Evolutionary conservation across 1,140 invertebrate species (phyloP), one percentile per base, ranked within the genome.

Genomic region (Halictus rubicundus): DNA sequence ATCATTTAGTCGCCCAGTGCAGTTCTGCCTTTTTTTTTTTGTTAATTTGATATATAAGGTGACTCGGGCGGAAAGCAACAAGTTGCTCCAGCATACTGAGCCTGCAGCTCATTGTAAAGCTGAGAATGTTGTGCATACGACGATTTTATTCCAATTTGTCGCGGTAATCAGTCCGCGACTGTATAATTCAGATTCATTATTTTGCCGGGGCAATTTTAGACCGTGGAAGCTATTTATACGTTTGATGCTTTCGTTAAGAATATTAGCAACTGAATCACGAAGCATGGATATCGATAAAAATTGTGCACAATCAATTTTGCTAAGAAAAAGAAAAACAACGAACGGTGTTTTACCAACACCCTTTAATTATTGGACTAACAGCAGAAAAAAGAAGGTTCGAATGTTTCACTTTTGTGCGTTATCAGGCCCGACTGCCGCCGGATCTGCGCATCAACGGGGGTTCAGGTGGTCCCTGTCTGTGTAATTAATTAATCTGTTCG

Each of bases 401-500:
- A 46, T 46, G 10, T 46, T 37, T 61, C 16, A 2, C 8, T 37
- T 37, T 8, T 6, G 25, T 49, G 7, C 37, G 32, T 60, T 59
- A 76, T 81, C 81, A 32, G 32, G 68, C 9, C 42, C 57, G 46
- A 39, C 42, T 63, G 70, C 42, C 60, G 25, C 3, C 27, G 54
- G 63, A 59, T 54, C 21, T 27, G 21, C 10, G 12, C n/a, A 68
- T 23, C 25, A 49, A 60, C 37, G 69, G 49, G 8, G 73, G 23
- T 83, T 84, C 68, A 72, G 71, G 52, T 72, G 65, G 68, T 74
- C 65, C 77, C 60, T n/a, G 63, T 39, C 77, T 60, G 65, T 78
- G 46, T 91, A 90, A 90, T 91, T 92, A 90, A 92, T 92, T 92
- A 90, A 91, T 90, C 87, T 84, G 77, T 87, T 89, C 74, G 83